Evolutionary conservation across 2,888 invertebrate species (phyloP), one percentile per base, ranked within the genome.

Genomic region (Phymatocera aterrima): DNA sequence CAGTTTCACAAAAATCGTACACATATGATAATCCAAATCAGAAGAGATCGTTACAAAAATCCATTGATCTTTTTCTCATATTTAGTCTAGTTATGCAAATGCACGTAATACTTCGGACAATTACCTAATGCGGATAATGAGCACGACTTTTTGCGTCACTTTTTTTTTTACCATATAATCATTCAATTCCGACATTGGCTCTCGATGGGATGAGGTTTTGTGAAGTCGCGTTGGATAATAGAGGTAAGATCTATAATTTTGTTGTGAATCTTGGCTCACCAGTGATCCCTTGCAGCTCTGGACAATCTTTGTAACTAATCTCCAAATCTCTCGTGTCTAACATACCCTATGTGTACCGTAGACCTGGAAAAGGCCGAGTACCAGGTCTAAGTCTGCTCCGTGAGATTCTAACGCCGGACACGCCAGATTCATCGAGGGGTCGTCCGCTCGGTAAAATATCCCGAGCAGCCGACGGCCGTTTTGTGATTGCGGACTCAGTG

Each of bases 361-460:
- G 96, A 96, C 94, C 95, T 96, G 95, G 96, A 95, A 95, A 96
- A 95, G 94, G 96, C 96, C 94, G 97, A 97, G 95, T 97, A 97
- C 96, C 97, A 96, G 95, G 96, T 96, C 92, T 97, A 94, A 95
- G 94, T 91, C 93, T 95, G 86, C 92, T 94, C 85, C 92, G 93
- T 83, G 93, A 94, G 91, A 92, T 94, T 86, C 91, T 93, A 85
- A 95, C 83, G 82, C 89, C 89, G 77, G 87, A 87, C 78, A 89
- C 86, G 3, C 90, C 90, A 78, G 90, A 90, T 82, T 87, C 88
- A 21, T 87, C 87, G 81, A 87, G 89, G 43, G 88, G 91, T 72
- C 91, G 91, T 79, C 92, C 92, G 60, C 91, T 95, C 81, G 94
- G 94, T 80, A 93, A 94, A 87, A 95, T 95, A 83, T 94, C 95